Conservation (phyloP, 2,113 vertebrate species). For the Pholis gunnellus region DNA sequence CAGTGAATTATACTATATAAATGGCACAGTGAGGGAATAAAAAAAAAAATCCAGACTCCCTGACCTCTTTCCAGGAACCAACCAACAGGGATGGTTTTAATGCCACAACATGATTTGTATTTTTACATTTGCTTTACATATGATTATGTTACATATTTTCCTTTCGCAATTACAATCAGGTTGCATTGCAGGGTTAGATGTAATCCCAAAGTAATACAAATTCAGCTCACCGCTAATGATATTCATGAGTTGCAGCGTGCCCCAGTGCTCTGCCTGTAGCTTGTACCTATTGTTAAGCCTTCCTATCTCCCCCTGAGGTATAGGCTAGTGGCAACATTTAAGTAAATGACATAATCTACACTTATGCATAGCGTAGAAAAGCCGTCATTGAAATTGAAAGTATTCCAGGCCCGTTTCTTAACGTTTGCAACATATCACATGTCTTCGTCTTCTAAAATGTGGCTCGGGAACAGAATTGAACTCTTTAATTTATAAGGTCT, state of each 20-base stretch:
- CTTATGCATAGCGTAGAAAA: constrained; percentile 30
- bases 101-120: constrained; percentile 76
- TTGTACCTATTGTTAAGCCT: constrained; percentile 74
- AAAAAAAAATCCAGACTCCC: constrained; percentile 31
- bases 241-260: constrained; percentile 81
- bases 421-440: constrained; percentile 7
- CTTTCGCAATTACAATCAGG: constrained; percentile 76
- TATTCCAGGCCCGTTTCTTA: background rate
- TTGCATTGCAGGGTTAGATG: constrained; percentile 78
- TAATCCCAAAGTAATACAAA: constrained; percentile 82
- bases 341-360: constrained; percentile 74
- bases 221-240: constrained; percentile 80
- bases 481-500: constrained; percentile 1
- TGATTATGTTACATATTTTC: constrained; percentile 79
- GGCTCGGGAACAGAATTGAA: constrained; percentile 15
- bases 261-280: constrained; percentile 71
- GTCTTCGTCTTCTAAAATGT: background rate
- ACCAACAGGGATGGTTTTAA: constrained; percentile 64
- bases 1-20: constrained; percentile 45
- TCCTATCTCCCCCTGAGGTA: constrained; percentile 64
- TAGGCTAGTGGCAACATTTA: constrained; percentile 57
- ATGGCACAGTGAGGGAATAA: constrained; percentile 20
- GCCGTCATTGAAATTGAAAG: constrained; percentile 38
- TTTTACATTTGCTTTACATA: constrained; percentile 82
- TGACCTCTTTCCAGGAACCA: constrained; percentile 40